phyloP scores from a whole-genome alignment of 2,797 vertebrate genomes.

The Acanthiza pusilla region DNA sequence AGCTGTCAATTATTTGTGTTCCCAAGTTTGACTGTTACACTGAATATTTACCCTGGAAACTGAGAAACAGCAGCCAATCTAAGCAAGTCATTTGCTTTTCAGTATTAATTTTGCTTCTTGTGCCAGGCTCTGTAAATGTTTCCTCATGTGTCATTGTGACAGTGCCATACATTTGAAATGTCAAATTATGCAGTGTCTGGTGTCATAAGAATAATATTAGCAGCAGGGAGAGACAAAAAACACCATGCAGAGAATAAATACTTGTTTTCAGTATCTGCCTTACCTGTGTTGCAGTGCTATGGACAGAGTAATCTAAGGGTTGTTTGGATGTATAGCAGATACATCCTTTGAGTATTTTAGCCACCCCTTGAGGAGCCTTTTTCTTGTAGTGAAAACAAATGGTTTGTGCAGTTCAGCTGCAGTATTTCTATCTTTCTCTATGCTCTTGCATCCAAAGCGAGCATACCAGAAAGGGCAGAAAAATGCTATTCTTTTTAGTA shows the following conservation, averaged over 20 bases:
- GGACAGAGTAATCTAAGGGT: background rate
- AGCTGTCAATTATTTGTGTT: background rate
- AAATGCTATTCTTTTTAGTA: background rate
- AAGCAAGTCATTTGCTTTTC: constrained; percentile 9
- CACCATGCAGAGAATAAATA: background rate
- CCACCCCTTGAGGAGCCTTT: background rate
- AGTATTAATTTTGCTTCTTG: constrained; percentile 11
- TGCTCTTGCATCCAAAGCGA: background rate
- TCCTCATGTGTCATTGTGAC: constrained; percentile 38
- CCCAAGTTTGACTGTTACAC: background rate
- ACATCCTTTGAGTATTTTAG: background rate
- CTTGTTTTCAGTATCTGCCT: background rate
- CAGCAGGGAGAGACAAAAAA: background rate
- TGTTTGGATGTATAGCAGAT: background rate
- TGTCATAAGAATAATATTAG: constrained; percentile 9
- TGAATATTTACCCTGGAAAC: constrained; percentile 25
- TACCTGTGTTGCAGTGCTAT: background rate
- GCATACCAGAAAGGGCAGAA: background rate
- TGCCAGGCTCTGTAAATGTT: constrained; percentile 33
- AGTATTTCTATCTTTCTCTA: background rate
- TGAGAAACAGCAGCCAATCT: background rate
- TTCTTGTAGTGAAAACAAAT: background rate
- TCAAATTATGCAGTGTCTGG: constrained; percentile 20
- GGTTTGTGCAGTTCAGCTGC: background rate
- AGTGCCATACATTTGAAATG: constrained; percentile 37